Percentiles rank a stretch among this genome's conserved stretches.
phyloP scores from a whole-genome alignment of 2,888 invertebrate species.

The Eretmocerus hayati region DNA sequence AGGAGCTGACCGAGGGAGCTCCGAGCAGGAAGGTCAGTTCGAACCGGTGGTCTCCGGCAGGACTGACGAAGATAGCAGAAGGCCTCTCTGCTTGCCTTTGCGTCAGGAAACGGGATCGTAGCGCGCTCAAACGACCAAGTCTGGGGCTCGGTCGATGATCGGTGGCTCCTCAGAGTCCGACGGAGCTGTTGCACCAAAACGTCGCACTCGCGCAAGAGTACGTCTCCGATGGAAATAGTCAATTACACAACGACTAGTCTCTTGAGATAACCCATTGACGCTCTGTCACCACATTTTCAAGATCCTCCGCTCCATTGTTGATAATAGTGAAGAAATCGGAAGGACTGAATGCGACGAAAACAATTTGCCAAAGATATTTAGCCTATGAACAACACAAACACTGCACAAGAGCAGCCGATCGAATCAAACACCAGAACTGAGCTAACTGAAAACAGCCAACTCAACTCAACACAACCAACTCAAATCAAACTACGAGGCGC shows the following conservation, averaged over 20 bases:
- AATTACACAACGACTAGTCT: conserved; percentile 43
- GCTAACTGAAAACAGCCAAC: neutral
- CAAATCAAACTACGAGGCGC: neutral
- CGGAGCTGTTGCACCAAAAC: neutral
- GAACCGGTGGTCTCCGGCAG: conserved; percentile 1
- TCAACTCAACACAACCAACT: neutral
- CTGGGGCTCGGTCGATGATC: neutral
- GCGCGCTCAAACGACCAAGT: neutral
- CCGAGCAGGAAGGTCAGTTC: neutral
- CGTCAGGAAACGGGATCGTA: neutral
- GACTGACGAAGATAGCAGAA: neutral
- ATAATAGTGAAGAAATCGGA: neutral
- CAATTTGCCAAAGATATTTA: too few relatives aligned
- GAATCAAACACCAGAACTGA: too few relatives aligned
- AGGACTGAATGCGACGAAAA: too few relatives aligned
- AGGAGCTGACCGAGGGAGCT: neutral
- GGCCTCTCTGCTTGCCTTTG: neutral
- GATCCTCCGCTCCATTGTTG: conserved; percentile 41
- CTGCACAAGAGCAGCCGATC: too few relatives aligned
- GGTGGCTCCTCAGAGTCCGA: neutral
- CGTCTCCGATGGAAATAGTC: neutral
- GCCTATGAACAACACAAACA: too few relatives aligned
- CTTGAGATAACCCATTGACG: conserved; percentile 37
- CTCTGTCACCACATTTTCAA: conserved; percentile 45
- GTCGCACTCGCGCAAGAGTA: neutral